These are phyloP conservation scores for Platyura marginata DNA, from an alignment of 1,140 invertebrate species.

Conservation along the genomic window DNA sequence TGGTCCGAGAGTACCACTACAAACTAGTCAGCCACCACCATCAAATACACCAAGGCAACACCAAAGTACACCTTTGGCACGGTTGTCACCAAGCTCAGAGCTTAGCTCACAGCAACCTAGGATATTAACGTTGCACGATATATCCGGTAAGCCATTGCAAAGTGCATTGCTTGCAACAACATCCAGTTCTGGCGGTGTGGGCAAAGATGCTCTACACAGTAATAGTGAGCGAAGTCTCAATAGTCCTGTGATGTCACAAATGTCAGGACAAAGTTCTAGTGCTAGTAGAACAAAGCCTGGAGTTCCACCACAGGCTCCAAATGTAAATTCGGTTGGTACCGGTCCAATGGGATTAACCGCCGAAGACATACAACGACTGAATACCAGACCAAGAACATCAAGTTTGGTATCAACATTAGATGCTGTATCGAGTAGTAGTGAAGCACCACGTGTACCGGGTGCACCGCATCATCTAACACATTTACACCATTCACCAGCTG, in stretches of 20 bases:
- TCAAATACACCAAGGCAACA: conserved; percentile 42
- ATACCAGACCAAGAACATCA: conserved; percentile 64
- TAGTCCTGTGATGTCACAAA: conserved; percentile 76
- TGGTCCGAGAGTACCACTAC: conserved; percentile 46
- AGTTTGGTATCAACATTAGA: conserved; percentile 84
- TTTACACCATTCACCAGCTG: conserved; percentile 45
- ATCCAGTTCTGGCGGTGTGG: conserved; percentile 62
- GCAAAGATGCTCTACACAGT: conserved; percentile 64
- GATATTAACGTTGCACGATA: conserved; percentile 81
- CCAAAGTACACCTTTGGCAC: conserved; percentile 74
- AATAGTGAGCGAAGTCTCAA: conserved; percentile 80
- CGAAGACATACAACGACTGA: conserved; percentile 82
- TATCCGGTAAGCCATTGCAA: conserved; percentile 80
- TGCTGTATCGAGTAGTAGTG: conserved; percentile 81
- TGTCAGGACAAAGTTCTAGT: conserved; percentile 65
- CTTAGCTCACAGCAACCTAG: conserved; percentile 76
- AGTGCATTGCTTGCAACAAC: conserved; percentile 73
- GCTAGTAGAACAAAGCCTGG: conserved; percentile 42
- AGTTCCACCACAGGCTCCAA: conserved; percentile 36
- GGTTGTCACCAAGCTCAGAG: conserved; percentile 80
- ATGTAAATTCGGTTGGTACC: conserved; percentile 34
- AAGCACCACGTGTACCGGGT: conserved; percentile 46
- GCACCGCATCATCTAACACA: conserved; percentile 40
- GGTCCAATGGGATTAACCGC: conserved; percentile 68
- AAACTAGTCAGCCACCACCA: conserved; percentile 36